Evolutionary conservation across 2,888 invertebrate genomes (phyloP).

Genomic region (Gymnosoma rotundatum): DNA sequence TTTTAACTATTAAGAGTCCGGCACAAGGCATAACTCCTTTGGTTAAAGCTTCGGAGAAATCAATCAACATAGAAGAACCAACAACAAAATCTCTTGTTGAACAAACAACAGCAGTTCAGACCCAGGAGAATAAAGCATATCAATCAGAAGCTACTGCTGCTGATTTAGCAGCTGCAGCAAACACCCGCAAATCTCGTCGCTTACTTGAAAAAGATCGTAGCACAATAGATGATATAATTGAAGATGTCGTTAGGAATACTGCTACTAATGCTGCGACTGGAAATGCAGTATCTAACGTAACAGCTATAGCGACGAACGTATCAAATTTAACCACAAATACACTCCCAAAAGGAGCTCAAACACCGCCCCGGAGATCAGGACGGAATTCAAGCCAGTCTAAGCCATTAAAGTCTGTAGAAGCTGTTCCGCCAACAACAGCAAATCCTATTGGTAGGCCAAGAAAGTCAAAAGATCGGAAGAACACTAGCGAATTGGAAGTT

Average conservation of each 20-base stretch:
- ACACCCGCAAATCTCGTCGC: constrained; percentile 91
- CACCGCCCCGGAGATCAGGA: constrained; percentile 81
- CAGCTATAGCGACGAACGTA: background rate
- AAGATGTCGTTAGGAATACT: constrained; percentile 91
- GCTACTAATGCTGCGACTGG: constrained; percentile 76
- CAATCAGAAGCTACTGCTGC: constrained; percentile 7
- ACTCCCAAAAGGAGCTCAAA: constrained; percentile 79
- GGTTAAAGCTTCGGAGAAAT: constrained; percentile 72
- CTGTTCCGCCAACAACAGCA: constrained; percentile 48
- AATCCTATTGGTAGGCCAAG: constrained; percentile 83
- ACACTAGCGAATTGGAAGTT: constrained; percentile 84
- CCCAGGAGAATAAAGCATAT: constrained; percentile 62
- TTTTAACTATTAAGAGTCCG: constrained; percentile 91
- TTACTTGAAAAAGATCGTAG: constrained; percentile 90
- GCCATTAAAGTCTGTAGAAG: constrained; percentile 72
- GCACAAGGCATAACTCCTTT: constrained; percentile 72
- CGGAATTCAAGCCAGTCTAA: constrained; percentile 80
- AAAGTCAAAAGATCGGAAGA: constrained; percentile 85
- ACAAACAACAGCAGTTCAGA: constrained; percentile 52
- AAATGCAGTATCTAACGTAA: constrained; percentile 1
- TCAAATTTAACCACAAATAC: constrained; percentile 20
- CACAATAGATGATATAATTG: constrained; percentile 93
- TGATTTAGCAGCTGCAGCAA: constrained; percentile 76
- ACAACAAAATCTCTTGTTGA: constrained; percentile 11
- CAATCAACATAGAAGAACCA: constrained; percentile 12